Base-by-base conservation (phyloP, 2,797 vertebrate species). In the Eospalax fontanierii region DNA sequence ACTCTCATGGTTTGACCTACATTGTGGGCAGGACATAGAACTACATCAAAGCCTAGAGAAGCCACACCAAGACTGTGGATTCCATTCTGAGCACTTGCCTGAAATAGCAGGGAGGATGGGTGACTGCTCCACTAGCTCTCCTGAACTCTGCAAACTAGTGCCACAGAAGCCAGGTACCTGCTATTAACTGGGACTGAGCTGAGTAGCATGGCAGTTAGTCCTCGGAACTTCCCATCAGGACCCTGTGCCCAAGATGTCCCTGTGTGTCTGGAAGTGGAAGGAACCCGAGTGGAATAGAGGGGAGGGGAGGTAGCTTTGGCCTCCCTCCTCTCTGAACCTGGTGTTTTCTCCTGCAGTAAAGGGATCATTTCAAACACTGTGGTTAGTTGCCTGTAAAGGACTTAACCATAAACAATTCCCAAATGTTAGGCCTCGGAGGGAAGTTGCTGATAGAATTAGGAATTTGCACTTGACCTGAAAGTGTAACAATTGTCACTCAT, bases 391-490 rank as follows among this genome's bases (percentile, higher is more conserved):
- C 76, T 38, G 61, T 50, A n/a, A 76, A 76, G 18, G 33, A 30
- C 33, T 61, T 38, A 50, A 6, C 68, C 16, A 0, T 65, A 54
- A 35, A 24, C 28, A 54, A 4, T 92, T 70, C 93, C 80, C 83
- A 87, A 57, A 43, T 15, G 4, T 63, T 54, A 24, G 46, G 14
- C 0, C 0, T 57, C n/a, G 3, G 54, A 79, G 70, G 63, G 35
- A 63, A 92, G 71, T 88, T 66, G 74, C 66, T 68, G 79, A 70
- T 50, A 18, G 83, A 86, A 88, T 73, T 59, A 40, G 65, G 89
- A 76, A 40, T 95, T 80, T 73, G 90, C 82, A 84, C 94, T 86
- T 89, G 73, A 86, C 94, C 80, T 43, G 65, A 46, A 75, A 71
- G 76, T 14, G 24, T n/a, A 30, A n/a, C 35, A 40, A 12, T 15